Conservation (phyloP, 1,140 invertebrate genomes). For the Drosophila parvula region DNA sequence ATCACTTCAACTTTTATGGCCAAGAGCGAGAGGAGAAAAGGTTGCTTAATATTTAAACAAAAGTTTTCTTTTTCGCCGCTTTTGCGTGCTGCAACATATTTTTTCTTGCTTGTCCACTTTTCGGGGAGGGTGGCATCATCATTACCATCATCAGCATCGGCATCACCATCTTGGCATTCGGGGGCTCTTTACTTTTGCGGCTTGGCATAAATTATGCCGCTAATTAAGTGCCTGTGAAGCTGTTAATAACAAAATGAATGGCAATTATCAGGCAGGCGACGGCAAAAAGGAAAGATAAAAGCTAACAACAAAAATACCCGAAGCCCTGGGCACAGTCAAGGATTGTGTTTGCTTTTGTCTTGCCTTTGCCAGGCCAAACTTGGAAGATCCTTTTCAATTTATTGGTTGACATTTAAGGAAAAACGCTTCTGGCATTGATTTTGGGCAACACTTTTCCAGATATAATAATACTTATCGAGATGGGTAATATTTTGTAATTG, state of each 20-base stretch:
- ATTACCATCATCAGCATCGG: slow-evolving; percentile 17
- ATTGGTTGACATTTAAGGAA: slow-evolving; percentile 17
- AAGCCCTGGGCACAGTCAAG: slow-evolving; percentile 17
- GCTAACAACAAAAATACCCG: slow-evolving; percentile 29
- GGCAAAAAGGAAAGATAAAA: slow-evolving; percentile 17
- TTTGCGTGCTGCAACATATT: slow-evolving; percentile 40
- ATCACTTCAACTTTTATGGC: slow-evolving; percentile 64
- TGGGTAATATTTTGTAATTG: no score
- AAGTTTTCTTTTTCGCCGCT: slow-evolving; percentile 31
- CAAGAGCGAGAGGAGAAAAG: slow-evolving; percentile 2
- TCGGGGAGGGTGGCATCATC: slow-evolving; percentile 19
- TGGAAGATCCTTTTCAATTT: slow-evolving; percentile 6
- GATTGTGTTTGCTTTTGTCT: slow-evolving; percentile 19
- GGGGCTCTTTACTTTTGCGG: slow-evolving; percentile 29
- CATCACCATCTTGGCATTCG: slow-evolving; percentile 27
- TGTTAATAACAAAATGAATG: slow-evolving; percentile 65
- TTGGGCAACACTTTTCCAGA: neutral
- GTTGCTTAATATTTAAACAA: slow-evolving; percentile 73
- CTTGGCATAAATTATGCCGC: slow-evolving; percentile 61
- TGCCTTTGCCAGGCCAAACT: neutral
- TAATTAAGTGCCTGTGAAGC: slow-evolving; percentile 70
- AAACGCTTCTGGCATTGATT: neutral
- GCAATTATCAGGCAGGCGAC: slow-evolving; percentile 51
- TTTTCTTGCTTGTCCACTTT: slow-evolving; percentile 47
- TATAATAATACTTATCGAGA: no score